These are phyloP conservation scores for Epicauta chinensis DNA, from an alignment of 1,140 invertebrate genomes.

Conservation along the genomic window DNA sequence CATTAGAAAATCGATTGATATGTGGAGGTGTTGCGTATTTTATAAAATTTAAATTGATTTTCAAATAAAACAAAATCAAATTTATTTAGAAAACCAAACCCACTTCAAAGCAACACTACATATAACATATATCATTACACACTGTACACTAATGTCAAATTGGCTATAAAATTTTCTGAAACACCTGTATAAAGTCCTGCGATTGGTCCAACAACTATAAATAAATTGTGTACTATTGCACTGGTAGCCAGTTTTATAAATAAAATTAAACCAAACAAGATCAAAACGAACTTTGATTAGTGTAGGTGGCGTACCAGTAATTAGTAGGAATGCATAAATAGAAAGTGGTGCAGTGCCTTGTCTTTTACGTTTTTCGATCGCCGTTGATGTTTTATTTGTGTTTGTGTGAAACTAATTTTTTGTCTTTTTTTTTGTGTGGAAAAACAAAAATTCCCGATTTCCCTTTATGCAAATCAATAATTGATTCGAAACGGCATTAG, in stretches of 20 bases:
- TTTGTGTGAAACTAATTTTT: too few species aligned
- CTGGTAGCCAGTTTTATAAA: neutral
- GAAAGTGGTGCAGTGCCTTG: conserved; percentile 22
- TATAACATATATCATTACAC: conserved; percentile 13
- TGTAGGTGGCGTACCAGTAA: conserved; percentile 28
- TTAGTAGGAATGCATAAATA: conserved; percentile 33
- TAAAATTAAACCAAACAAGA: neutral
- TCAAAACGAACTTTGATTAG: conserved; percentile 11
- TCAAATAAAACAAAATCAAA: too few species aligned
- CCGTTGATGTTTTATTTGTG: too few species aligned
- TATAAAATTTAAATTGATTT: too few species aligned
- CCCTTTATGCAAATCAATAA: too few species aligned
- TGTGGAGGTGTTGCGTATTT: too few species aligned
- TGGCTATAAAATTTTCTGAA: conserved; percentile 19
- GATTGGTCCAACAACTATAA: conserved; percentile 17
- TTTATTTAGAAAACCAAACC: conserved; percentile 1
- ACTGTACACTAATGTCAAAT: conserved; percentile 12
- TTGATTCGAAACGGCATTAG: too few species aligned
- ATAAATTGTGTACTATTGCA: conserved; percentile 2
- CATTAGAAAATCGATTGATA: too few species aligned
- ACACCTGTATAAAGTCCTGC: conserved; percentile 15
- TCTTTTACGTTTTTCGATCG: too few species aligned
- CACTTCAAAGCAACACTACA: conserved; percentile 2
- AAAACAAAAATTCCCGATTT: too few species aligned
- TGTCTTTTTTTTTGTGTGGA: too few species aligned